phyloP scores from a whole-genome alignment of 2,113 vertebrate species.

The Rhipidura dahli region DNA sequence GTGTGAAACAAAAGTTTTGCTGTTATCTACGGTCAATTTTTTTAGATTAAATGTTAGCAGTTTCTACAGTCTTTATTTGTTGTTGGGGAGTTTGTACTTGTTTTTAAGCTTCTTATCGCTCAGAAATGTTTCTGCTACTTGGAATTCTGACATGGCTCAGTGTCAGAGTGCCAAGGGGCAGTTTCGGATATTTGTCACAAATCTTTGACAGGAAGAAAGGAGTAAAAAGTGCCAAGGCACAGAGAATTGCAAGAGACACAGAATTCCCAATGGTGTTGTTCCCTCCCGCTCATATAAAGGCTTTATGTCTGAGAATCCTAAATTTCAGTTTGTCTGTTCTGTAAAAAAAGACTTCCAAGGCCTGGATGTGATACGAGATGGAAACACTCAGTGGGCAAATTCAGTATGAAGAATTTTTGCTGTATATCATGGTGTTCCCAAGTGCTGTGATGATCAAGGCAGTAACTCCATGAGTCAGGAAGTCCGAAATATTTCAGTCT shows the following conservation, averaged over 20 bases:
- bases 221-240: neutral
- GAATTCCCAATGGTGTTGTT: neutral
- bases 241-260: neutral
- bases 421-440: neutral
- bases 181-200: neutral
- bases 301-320: neutral
- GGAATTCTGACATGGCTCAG: neutral
- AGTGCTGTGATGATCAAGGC: neutral
- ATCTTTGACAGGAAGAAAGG: neutral
- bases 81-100: neutral
- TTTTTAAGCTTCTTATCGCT: neutral
- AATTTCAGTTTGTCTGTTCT: neutral
- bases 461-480: neutral
- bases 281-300: fast-evolving
- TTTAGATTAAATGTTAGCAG: neutral
- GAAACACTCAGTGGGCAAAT: neutral
- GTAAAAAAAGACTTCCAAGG: neutral
- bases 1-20: neutral
- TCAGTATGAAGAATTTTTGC: neutral
- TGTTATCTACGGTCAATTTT: neutral
- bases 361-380: neutral
- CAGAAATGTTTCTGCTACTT: neutral
- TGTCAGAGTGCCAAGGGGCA: neutral
- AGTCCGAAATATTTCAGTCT: neutral
- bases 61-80: neutral